Percentiles rank a stretch among this genome's conserved stretches.
phyloP scores from a whole-genome alignment of 2,797 vertebrate genomes.

The Avahi laniger region DNA sequence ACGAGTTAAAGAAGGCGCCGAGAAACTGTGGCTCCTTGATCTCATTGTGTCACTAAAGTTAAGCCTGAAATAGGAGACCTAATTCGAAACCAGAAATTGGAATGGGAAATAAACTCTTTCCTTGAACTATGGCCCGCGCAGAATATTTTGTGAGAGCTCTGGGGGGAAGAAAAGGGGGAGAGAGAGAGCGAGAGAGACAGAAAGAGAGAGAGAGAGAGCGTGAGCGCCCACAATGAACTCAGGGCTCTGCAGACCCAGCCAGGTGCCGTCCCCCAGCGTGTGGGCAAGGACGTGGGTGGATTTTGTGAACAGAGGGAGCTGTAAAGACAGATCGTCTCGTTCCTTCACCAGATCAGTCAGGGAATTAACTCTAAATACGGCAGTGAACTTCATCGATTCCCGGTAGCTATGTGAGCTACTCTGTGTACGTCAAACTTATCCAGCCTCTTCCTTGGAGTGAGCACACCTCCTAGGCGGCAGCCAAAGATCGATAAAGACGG shows the following conservation, averaged over 20 bases:
- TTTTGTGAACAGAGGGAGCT: accelerated
- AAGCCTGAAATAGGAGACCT: not conserved
- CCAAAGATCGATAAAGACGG: accelerated
- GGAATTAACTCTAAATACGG: accelerated
- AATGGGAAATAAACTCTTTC: not conserved
- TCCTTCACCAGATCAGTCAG: accelerated
- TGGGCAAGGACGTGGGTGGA: accelerated
- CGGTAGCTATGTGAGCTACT: accelerated
- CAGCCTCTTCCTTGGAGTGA: no score
- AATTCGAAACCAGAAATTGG: not conserved
- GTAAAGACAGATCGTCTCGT: no score
- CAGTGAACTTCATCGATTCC: accelerated
- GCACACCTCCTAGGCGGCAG: not conserved
- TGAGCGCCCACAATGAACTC: no score
- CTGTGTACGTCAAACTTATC: accelerated
- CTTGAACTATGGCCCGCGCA: not conserved
- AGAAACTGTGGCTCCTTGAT: not conserved
- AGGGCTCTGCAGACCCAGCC: accelerated
- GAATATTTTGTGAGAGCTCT: not conserved
- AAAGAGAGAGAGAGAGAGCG: not conserved
- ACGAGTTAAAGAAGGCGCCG: not conserved
- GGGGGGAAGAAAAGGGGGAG: accelerated
- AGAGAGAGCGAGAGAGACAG: no score
- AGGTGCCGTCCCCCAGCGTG: no score
- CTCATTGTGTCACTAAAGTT: not conserved